Evolutionary conservation across 2,888 invertebrate species (phyloP).

Genomic region (Andricus curvator): DNA sequence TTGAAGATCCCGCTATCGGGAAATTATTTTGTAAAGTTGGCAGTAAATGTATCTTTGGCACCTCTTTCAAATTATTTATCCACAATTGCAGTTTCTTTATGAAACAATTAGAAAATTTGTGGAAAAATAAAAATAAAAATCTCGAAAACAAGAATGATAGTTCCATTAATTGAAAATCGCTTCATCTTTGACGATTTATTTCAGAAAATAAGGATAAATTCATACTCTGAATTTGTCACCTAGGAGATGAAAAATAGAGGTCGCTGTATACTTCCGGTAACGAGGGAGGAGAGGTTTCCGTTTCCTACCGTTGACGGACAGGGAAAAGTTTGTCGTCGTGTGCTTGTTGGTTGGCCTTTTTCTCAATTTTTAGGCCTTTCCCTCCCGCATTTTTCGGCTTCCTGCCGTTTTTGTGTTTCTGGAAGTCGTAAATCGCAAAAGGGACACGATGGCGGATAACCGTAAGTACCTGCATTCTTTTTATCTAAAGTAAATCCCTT

Average conservation of each 20-base stretch:
- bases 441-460: slow-evolving; percentile 71
- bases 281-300: slow-evolving; percentile 13
- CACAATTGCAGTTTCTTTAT: not conserved
- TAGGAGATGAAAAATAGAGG: not conserved
- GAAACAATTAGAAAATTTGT: not conserved
- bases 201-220: not conserved
- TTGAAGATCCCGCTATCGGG: not conserved
- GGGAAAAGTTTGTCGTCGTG: not conserved
- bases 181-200: not conserved
- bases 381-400: slow-evolving; percentile 15
- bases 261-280: not conserved
- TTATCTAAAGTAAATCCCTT: slow-evolving; percentile 15
- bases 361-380: slow-evolving; percentile 1
- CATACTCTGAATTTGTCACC: too few relatives aligned
- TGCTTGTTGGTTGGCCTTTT: not conserved
- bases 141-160: not conserved
- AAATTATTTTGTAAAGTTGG: not conserved
- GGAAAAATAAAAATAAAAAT: not conserved
- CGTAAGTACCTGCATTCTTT: slow-evolving; percentile 66
- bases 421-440: slow-evolving; percentile 43
- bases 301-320: not conserved
- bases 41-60: not conserved
- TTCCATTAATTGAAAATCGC: not conserved
- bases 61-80: not conserved
- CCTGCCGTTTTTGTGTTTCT: slow-evolving; percentile 24